Percentiles rank a stretch among this genome's conserved stretches.
phyloP scores from a whole-genome alignment of 1,140 invertebrate genomes.

The Drosophila truncata region DNA sequence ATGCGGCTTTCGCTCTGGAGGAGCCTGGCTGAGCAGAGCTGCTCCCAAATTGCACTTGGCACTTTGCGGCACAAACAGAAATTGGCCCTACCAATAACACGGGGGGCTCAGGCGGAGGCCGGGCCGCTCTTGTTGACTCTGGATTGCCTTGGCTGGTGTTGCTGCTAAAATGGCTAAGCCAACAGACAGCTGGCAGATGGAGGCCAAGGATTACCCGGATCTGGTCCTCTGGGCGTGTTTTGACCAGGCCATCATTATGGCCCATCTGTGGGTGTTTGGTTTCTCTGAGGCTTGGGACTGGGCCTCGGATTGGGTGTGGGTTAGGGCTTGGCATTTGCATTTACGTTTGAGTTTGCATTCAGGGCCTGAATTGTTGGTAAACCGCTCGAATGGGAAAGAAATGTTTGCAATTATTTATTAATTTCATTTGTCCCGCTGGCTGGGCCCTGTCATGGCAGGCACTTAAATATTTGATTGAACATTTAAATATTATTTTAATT shows the following conservation, averaged over 20 bases:
- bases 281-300: neutral
- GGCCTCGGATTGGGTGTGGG: neutral
- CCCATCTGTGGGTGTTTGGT: constrained; percentile 28
- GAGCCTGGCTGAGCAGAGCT: constrained; percentile 1
- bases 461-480: constrained; percentile 69
- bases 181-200: constrained; percentile 51
- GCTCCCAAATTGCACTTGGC: constrained; percentile 57
- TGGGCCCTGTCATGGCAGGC: constrained; percentile 5
- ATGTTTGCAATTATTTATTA: constrained; percentile 50
- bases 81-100: constrained; percentile 43
- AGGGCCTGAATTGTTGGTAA: constrained; percentile 5
- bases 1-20: constrained; percentile 26
- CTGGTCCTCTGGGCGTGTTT: constrained; percentile 43
- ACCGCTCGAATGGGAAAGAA: constrained; percentile 26
- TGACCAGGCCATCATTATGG: constrained; percentile 47
- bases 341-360: constrained; percentile 8
- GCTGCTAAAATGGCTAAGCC: constrained; percentile 51
- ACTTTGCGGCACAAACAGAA: constrained; percentile 64
- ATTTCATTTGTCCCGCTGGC: constrained; percentile 44
- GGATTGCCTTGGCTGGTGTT: constrained; percentile 41
- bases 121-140: constrained; percentile 33
- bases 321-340: neutral
- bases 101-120: constrained; percentile 6
- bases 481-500: constrained; percentile 75
- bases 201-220: constrained; percentile 43